These are phyloP conservation scores for Candidula unifasciata DNA, from an alignment of 2,888 invertebrate species.

Conservation along the genomic window DNA sequence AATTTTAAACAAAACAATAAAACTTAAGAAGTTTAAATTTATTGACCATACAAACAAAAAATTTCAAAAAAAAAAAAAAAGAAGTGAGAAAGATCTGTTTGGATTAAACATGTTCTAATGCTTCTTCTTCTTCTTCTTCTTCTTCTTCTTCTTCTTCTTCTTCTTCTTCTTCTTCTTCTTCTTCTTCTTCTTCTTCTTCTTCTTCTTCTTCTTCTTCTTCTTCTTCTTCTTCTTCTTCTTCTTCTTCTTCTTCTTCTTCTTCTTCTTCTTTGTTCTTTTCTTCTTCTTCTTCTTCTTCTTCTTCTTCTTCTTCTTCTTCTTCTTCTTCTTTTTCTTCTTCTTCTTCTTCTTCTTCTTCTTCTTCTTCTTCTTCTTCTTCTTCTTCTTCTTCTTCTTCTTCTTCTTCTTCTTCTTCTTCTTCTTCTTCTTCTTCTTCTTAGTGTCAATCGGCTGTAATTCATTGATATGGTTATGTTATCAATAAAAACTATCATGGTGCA, in stretches of 20 bases:
- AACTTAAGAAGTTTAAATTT: no score
- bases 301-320: not conserved
- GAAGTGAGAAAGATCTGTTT: no score
- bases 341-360: not conserved
- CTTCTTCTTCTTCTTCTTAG: conserved; percentile 1
- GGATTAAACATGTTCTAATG: no score
- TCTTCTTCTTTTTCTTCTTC: conserved; percentile 19
- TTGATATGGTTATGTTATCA: no score
- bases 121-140: conserved; percentile 32
- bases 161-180: not conserved
- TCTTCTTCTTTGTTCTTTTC: conserved; percentile 9
- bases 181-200: not conserved
- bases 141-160: conserved; percentile 2
- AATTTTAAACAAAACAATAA: no score
- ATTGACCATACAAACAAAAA: no score
- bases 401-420: conserved; percentile 25
- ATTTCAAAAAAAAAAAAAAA: no score
- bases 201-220: conserved; percentile 23
- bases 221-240: conserved; percentile 17
- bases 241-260: conserved; percentile 23
- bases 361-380: conserved; percentile 4
- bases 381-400: conserved; percentile 14
- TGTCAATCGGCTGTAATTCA: no score
- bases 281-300: conserved; percentile 7
- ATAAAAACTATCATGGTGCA: no score